These are phyloP conservation scores for Pempheris klunzingeri DNA, from an alignment of 2,797 vertebrate species.

Conservation along the genomic window DNA sequence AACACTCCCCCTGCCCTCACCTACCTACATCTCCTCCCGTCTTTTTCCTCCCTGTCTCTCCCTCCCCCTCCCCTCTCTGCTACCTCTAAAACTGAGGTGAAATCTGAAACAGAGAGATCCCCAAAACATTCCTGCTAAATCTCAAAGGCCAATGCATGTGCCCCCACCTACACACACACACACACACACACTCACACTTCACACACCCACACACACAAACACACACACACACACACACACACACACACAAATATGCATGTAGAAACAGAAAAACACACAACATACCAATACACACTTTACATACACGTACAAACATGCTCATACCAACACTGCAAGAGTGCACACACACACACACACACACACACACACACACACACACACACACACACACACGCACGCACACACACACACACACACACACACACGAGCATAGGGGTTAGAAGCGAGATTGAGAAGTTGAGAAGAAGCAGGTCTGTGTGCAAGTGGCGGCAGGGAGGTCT, in stretches of 20 bases:
- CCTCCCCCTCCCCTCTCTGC: conserved; percentile 24
- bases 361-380: conserved; percentile 6
- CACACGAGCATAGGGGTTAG: conserved; percentile 33
- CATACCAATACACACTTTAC: conserved; percentile 40
- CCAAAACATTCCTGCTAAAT: conserved; percentile 83
- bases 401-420: conserved; percentile 9
- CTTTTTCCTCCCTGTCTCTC: conserved; percentile 19
- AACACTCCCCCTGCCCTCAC: conserved; percentile 49
- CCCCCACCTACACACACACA: conserved; percentile 7
- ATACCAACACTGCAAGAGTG: no score
- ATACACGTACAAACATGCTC: conserved; percentile 38
- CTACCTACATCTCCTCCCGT: conserved; percentile 56
- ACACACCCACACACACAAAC: conserved; percentile 20
- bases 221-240: conserved; percentile 32
- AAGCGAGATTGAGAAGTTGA: conserved; percentile 65
- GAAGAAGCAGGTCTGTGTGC: conserved; percentile 79
- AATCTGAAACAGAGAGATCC: conserved; percentile 78
- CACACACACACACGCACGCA: conserved; percentile 25
- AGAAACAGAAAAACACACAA: conserved; percentile 38
- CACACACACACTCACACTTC: conserved; percentile 11
- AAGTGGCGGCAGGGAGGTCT: conserved; percentile 70
- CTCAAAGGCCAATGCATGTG: conserved; percentile 75
- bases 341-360: conserved; percentile 17
- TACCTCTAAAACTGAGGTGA: conserved; percentile 64
- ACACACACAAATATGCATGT: conserved; percentile 6